Base-by-base conservation (phyloP, 2,797 vertebrate species). In the Malacoraja senta region DNA sequence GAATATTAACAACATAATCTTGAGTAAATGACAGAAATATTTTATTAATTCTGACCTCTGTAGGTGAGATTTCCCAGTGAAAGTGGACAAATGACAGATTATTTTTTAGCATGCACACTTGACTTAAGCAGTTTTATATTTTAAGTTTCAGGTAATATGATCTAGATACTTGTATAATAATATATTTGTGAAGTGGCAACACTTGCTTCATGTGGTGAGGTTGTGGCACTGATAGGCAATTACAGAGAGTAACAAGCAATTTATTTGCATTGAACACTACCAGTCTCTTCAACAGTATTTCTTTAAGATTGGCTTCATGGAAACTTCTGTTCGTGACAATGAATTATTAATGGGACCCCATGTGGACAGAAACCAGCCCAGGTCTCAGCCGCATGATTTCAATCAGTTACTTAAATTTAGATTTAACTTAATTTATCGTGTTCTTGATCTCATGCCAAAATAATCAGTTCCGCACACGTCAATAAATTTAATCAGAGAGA, bases 71-170 rank as follows among this genome's bases (percentile, higher is more conserved):
- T 32, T 91, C 71, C 17, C 24, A 71, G 88, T 24, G 24, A 26
- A 76, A 26, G 68, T 92, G 71, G 71, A 29, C 35, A 92, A 58
- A 26, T 92, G 90, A 92, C 26, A 29, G 21, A 8, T 72, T 74
- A 53, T n/a, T 76, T 92, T 74, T 74, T 74, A 74, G 71, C 26
- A n/a, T 21, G 76, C 71, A 92, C 9, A 44, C 13, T 53, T 92
- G 26, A 44, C 68, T 91, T 44, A 44, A 91, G 68, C 21, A 26
- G 88, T 26, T 44, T 53, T 72, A 72, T 72, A 53, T 72, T 26
- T 91, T 65, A 91, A 72, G 35, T 91, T 92, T 44, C 35, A 68
- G 90, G 71, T 15, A 74, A 76, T 38, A 76, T 53, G 44, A 92
- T 74, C 71, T 44, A 17, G 68, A 29, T 29, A 26, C 68, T 72